Percentiles rank a stretch among this genome's conserved stretches.
Conservation (phyloP, 2,113 vertebrate genomes). For the Pionites leucogaster region DNA sequence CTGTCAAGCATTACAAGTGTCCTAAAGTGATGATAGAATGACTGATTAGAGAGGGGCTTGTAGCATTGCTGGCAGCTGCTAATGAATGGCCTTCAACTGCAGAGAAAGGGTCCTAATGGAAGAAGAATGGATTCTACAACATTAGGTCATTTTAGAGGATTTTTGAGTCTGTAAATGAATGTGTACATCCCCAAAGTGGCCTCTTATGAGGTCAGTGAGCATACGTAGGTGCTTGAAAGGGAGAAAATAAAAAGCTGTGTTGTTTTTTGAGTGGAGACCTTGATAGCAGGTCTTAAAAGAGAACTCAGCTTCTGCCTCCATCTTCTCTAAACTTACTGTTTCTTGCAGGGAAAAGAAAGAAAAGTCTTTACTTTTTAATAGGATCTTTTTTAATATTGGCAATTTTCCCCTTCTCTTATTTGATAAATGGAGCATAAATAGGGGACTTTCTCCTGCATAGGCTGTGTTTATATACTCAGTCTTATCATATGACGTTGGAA, state of each 20-base stretch:
- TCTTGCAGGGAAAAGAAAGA: neutral
- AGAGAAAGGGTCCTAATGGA: neutral
- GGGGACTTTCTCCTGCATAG: neutral
- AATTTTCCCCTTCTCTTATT: neutral
- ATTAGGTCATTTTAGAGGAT: neutral
- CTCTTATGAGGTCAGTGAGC: neutral
- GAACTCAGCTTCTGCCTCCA: neutral
- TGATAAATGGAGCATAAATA: neutral
- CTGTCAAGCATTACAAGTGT: neutral
- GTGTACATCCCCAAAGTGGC: neutral
- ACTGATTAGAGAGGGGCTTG: neutral
- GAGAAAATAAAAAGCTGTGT: neutral
- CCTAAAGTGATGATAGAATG: constrained; percentile 18
- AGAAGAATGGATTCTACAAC: neutral
- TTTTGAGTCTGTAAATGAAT: neutral
- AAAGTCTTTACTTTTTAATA: neutral
- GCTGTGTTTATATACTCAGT: neutral
- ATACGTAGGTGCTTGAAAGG: neutral
- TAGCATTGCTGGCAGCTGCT: constrained; percentile 24
- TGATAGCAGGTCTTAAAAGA: neutral
- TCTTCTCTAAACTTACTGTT: neutral
- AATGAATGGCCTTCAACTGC: neutral
- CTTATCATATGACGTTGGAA: neutral
- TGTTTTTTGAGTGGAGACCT: neutral
- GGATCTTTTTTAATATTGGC: neutral